Evolutionary conservation across 2,888 invertebrate species (phyloP).

Genomic region (Lasioglossum villosulum): DNA sequence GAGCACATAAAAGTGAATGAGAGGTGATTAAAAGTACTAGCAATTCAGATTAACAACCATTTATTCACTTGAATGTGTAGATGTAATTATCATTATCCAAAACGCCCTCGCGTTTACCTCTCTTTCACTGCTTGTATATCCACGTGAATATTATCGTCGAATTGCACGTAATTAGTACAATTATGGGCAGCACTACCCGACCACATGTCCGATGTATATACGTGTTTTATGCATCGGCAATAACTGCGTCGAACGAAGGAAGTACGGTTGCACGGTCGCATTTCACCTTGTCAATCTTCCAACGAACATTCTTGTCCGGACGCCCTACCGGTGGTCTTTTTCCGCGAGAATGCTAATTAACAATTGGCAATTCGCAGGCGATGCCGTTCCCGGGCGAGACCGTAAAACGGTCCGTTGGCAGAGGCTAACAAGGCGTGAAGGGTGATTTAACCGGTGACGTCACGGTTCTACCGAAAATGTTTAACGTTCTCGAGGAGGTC

Average conservation of each 20-base stretch:
- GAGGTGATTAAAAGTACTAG: too few relatives aligned
- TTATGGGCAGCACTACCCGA: not conserved
- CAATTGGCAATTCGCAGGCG: conserved; percentile 74
- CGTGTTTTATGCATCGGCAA: not conserved
- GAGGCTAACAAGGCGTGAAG: conserved; percentile 79
- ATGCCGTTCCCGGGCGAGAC: conserved; percentile 54
- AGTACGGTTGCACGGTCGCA: conserved; percentile 5
- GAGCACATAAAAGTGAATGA: too few relatives aligned
- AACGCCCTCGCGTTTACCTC: not conserved
- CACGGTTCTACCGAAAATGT: conserved; percentile 64
- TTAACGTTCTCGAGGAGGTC: conserved; percentile 24
- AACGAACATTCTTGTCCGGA: conserved; percentile 12
- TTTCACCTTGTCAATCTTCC: conserved; percentile 50
- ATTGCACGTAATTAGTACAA: not conserved
- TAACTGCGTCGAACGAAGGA: not conserved
- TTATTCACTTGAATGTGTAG: too few relatives aligned
- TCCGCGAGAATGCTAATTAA: conserved; percentile 74
- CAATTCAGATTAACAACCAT: too few relatives aligned
- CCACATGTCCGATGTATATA: not conserved
- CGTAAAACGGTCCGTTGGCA: conserved; percentile 79
- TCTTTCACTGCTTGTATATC: not conserved
- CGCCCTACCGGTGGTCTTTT: conserved; percentile 36
- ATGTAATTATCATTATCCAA: too few relatives aligned
- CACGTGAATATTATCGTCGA: not conserved
- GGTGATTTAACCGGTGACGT: conserved; percentile 80